Percentiles rank a stretch among this genome's conserved stretches.
Conservation (phyloP, 2,797 vertebrate genomes). For the Cuculus canorus region DNA sequence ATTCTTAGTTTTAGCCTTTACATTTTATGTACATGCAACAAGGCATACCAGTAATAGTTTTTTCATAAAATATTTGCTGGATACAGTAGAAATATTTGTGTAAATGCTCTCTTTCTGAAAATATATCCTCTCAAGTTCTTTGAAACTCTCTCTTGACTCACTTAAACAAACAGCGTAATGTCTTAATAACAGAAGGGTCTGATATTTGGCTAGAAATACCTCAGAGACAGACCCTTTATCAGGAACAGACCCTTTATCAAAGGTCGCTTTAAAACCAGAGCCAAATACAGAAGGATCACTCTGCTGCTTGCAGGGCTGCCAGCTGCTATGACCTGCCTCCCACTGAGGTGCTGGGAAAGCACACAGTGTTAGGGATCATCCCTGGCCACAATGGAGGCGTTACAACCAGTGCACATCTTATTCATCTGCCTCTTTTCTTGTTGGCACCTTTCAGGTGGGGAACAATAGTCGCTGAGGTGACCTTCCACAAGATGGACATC, state of each 20-base stretch:
- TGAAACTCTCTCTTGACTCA: background rate
- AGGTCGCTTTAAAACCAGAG: background rate
- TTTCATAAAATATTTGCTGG: background rate
- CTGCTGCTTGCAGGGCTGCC: background rate
- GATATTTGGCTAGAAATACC: background rate
- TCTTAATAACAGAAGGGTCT: background rate
- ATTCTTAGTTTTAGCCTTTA: background rate
- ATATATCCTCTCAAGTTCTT: background rate
- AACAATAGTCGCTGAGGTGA: background rate
- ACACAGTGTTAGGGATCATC: background rate
- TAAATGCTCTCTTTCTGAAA: background rate
- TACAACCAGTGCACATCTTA: background rate
- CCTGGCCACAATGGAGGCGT: background rate
- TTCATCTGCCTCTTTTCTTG: background rate
- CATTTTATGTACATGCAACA: background rate
- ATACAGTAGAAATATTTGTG: background rate
- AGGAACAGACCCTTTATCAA: rapidly evolving
- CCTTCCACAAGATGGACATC: background rate
- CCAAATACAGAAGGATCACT: background rate
- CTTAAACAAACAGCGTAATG: background rate
- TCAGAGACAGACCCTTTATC: background rate
- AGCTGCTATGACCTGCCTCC: background rate
- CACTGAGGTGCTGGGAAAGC: background rate
- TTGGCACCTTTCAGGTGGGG: background rate
- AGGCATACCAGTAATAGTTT: background rate